Evolutionary conservation across 1,140 invertebrate species (phyloP).

Genomic region (Akabosia matsudoensis): DNA sequence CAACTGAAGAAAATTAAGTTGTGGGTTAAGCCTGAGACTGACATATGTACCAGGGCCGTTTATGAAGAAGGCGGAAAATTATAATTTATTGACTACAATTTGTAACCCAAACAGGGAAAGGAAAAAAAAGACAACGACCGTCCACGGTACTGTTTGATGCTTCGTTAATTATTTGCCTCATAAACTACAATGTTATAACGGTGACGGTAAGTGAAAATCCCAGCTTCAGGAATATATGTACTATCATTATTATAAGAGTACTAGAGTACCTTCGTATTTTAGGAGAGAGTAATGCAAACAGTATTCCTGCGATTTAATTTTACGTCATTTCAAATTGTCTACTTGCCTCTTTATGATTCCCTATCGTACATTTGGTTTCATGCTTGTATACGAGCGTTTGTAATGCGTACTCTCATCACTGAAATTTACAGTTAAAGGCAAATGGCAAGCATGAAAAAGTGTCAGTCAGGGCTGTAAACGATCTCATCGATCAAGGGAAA

Average conservation of each 20-base stretch:
- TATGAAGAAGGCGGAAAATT: not conserved
- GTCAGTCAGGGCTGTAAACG: constrained; percentile 5
- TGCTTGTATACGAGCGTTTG: too few relatives aligned
- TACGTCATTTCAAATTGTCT: not conserved
- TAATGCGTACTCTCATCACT: not conserved
- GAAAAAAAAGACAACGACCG: too few relatives aligned
- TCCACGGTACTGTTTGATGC: too few relatives aligned
- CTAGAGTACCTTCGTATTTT: too few relatives aligned
- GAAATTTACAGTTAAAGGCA: not conserved
- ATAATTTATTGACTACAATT: not conserved
- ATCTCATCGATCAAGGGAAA: constrained; percentile 8
- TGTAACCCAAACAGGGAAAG: not conserved
- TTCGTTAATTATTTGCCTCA: too few relatives aligned
- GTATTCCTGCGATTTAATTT: constrained; percentile 3
- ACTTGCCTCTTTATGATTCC: not conserved
- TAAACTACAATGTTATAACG: too few relatives aligned
- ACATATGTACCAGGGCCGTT: too few relatives aligned
- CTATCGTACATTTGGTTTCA: too few relatives aligned
- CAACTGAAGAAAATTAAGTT: not conserved
- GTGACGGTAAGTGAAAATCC: too few relatives aligned
- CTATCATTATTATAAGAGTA: too few relatives aligned
- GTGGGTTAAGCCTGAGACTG: not conserved
- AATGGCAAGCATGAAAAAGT: constrained; percentile 6
- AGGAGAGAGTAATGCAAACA: not conserved
- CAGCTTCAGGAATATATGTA: too few relatives aligned